Evolutionary conservation across 2,888 invertebrate genomes (phyloP), one percentile per base, ranked within the genome.

Genomic region (Scaptomyza caliginosa): DNA sequence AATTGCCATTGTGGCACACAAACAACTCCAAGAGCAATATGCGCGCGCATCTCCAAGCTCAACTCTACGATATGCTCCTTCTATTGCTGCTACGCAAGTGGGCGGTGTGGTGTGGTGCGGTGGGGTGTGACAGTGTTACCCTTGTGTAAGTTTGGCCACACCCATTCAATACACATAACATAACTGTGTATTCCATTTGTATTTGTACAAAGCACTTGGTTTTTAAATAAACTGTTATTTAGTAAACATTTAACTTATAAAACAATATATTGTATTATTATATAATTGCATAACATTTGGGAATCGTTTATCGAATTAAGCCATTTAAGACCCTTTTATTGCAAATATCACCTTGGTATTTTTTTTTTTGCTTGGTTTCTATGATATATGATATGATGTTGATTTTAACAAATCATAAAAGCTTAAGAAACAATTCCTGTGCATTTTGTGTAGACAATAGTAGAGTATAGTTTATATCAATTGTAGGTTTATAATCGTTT

Each of bases 151-250:
- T 16, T 67, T 19, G 26, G 76, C 78, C 81, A 79, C 78, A 71
- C 81, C 81, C 81, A 76, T 43, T 26, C 43, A 46, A 65, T 59
- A 74, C 55, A 45, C 17, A 45, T 17, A 43, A 60, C 62, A 66
- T 32, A 21, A 24, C 19, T 23, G 21, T 10, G 7, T n/a, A 6
- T 54, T 30, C 8, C 17, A 26, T 21, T 21, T 21, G 21, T 34
- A 34, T 8, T 5, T 6, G 8, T 8, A 16, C 34, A 34, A 34
- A n/a, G 26, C 43, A 28, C 16, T 16, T 26, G 7, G 10, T 3
- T 7, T 34, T 34, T 8, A 4, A 34, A 13, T 7, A 34, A n/a
- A 23, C n/a, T 13, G 1, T 11, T 11, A 39, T 8, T 2, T n/a
- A 8, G 1, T 19, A 23, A n/a, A 4, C 4, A 21, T 13, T 40